phyloP scores from a whole-genome alignment of 2,888 invertebrate genomes.

The Drosophila aldrichi region DNA sequence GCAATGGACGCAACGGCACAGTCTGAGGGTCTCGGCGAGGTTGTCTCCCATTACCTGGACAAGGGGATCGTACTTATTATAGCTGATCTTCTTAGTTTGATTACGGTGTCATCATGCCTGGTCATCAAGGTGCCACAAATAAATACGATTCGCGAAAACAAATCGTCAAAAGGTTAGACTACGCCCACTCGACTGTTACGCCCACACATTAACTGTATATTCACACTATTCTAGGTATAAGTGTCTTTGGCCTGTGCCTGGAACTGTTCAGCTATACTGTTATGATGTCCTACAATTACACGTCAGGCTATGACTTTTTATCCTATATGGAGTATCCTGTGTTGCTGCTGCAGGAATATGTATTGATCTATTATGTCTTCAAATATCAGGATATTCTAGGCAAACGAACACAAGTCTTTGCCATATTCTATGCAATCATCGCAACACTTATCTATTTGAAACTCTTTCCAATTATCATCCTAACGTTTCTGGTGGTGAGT shows the following conservation, averaged over 20 bases:
- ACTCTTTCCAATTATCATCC: constrained; percentile 80
- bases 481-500: constrained; percentile 85
- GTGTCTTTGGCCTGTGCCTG: constrained; percentile 82
- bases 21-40: constrained; percentile 45
- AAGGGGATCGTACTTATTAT: constrained; percentile 82
- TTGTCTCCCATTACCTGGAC: constrained; percentile 75
- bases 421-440: constrained; percentile 85
- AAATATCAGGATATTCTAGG: constrained; percentile 88
- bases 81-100: constrained; percentile 88
- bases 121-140: constrained; percentile 94
- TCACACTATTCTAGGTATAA: constrained; percentile 75
- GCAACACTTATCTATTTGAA: constrained; percentile 85
- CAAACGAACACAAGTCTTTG: constrained; percentile 78
- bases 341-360: constrained; percentile 90
- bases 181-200: neutral
- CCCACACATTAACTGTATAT: constrained; percentile 17
- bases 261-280: constrained; percentile 90
- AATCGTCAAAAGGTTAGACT: constrained; percentile 89
- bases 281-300: constrained; percentile 92
- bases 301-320: constrained; percentile 90
- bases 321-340: constrained; percentile 95
- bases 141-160: constrained; percentile 87
- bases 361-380: constrained; percentile 90
- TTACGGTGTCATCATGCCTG: constrained; percentile 92
- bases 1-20: constrained; percentile 38